Conservation (phyloP, 2,797 vertebrate genomes). For the Diplodus sargus region DNA sequence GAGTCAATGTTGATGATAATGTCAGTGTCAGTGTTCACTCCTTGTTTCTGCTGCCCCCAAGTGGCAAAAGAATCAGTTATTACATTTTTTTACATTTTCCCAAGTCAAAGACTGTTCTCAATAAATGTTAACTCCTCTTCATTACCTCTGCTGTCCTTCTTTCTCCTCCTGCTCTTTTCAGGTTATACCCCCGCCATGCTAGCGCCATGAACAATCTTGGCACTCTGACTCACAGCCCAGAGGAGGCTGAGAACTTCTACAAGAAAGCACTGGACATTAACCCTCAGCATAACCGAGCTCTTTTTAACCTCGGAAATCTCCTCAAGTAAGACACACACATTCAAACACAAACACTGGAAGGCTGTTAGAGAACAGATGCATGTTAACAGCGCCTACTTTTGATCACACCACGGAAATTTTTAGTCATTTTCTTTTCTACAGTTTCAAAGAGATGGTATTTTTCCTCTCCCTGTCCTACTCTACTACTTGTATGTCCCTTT, state of each 20-base stretch:
- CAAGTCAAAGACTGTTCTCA: no score
- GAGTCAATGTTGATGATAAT: background rate
- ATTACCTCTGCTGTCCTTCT: background rate
- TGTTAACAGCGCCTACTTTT: background rate
- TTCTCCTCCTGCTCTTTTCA: slow-evolving; percentile 56
- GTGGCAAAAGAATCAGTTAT: background rate
- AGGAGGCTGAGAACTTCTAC: slow-evolving; percentile 93
- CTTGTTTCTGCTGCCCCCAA: background rate
- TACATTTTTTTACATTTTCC: background rate
- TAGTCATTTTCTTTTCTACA: background rate
- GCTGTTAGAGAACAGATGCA: background rate
- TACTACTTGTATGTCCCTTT: background rate
- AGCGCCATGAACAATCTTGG: slow-evolving; percentile 98
- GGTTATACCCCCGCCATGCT: slow-evolving; percentile 95
- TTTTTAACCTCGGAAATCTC: slow-evolving; percentile 97
- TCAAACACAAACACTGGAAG: background rate
- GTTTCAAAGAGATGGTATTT: background rate
- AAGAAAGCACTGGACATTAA: slow-evolving; percentile 91
- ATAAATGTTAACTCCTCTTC: background rate
- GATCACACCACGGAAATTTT: background rate
- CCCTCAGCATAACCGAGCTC: slow-evolving; percentile 94
- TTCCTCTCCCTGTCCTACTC: background rate
- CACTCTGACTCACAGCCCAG: slow-evolving; percentile 88
- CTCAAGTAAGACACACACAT: slow-evolving; percentile 88
- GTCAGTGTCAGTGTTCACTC: background rate